Evolutionary conservation across 2,797 vertebrate species (phyloP).

Genomic region (Amniataba percoides): DNA sequence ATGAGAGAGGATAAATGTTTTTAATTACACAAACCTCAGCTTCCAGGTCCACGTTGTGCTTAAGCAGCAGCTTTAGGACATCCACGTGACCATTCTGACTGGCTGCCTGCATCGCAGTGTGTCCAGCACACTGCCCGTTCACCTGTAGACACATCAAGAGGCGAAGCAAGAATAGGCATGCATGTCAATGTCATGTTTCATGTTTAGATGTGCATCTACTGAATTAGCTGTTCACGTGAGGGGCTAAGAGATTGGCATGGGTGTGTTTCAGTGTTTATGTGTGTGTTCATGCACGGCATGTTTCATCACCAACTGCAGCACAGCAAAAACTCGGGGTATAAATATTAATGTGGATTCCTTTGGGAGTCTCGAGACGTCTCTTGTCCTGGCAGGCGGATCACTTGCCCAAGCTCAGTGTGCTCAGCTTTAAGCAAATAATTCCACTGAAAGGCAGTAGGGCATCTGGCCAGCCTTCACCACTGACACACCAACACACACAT

Average conservation of each 20-base stretch:
- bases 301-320: slow-evolving; percentile 82
- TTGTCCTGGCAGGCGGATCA: slow-evolving; percentile 83
- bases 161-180: slow-evolving; percentile 19
- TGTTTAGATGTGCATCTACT: slow-evolving; percentile 37
- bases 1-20: slow-evolving; percentile 2
- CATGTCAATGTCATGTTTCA: slow-evolving; percentile 16
- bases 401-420: slow-evolving; percentile 79
- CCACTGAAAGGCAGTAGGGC: slow-evolving; percentile 83
- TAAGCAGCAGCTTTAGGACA: slow-evolving; percentile 96
- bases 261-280: slow-evolving; percentile 41
- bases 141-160: slow-evolving; percentile 81
- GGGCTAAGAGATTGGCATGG: slow-evolving; percentile 26
- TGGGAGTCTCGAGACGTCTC: slow-evolving; percentile 84
- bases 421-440: slow-evolving; percentile 85
- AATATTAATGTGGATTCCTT: slow-evolving; percentile 85
- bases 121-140: slow-evolving; percentile 98
- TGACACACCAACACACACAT: slow-evolving; percentile 56
- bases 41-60: slow-evolving; percentile 98
- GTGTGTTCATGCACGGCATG: slow-evolving; percentile 53
- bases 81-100: slow-evolving; percentile 99
- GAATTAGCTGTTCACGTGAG: slow-evolving; percentile 52
- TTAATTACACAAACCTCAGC: slow-evolving; percentile 90
- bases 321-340: slow-evolving; percentile 83
- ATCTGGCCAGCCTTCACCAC: slow-evolving; percentile 76
- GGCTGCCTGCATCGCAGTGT: slow-evolving; percentile 99